Percentiles rank a stretch among this genome's conserved stretches.
These are phyloP conservation scores for Hafferia zeledoni DNA, from an alignment of 2,797 vertebrate genomes.

Conservation along the genomic window DNA sequence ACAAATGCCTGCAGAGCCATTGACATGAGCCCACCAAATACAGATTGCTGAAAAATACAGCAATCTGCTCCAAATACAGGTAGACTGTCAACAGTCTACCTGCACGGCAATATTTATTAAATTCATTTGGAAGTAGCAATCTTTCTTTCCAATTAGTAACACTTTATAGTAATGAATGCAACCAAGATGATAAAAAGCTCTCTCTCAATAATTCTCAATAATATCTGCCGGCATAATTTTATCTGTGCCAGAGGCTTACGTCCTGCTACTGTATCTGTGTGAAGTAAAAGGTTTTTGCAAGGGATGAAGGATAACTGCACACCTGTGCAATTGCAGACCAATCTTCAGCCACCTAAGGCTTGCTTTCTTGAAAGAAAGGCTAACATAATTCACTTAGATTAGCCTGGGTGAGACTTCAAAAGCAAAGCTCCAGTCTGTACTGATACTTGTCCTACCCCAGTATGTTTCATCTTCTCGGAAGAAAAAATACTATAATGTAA, in stretches of 20 bases:
- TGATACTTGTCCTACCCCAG: accelerated
- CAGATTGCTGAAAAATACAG: not conserved
- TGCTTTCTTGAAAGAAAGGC: not conserved
- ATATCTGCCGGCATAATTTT: not conserved
- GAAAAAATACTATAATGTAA: not conserved
- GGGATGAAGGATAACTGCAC: not conserved
- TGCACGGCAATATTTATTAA: not conserved
- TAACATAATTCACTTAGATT: not conserved
- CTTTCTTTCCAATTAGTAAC: not conserved
- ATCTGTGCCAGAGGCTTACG: not conserved
- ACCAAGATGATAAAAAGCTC: not conserved
- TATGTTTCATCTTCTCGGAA: not conserved
- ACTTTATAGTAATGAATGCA: not conserved
- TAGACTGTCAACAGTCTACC: not conserved
- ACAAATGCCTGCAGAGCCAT: not conserved
- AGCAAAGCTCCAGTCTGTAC: not conserved
- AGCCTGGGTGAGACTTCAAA: not conserved
- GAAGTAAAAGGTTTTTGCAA: not conserved
- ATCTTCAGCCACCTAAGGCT: not conserved
- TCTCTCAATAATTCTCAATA: not conserved
- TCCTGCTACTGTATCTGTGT: not conserved
- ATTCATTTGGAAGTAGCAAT: not conserved
- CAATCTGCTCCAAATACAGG: not conserved
- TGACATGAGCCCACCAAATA: not conserved
- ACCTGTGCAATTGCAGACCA: not conserved